Evolutionary conservation across 2,888 invertebrate species (phyloP), one percentile per base, ranked within the genome.

Genomic region (Nemapogon koenigi): DNA sequence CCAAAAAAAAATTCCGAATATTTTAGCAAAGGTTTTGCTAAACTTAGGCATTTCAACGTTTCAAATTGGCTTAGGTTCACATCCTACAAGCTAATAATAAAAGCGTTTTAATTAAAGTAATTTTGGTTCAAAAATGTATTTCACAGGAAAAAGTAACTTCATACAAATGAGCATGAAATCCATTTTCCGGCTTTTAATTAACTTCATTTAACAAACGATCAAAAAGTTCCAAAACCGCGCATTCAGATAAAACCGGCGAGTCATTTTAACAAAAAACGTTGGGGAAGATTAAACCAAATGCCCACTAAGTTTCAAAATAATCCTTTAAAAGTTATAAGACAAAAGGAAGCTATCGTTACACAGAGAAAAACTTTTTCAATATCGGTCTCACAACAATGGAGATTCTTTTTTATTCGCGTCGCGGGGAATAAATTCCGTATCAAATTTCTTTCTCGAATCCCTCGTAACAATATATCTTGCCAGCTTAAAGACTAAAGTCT

Each of bases 311-410:
- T 60, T 59, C 47, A 45, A 22, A 57, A 62, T 55, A 57, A 64
- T 66, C 62, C 59, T 57, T 58, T 56, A 53, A 64, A 61, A 43
- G 65, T 38, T 33, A 60, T 51, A 59, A 68, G 49, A 61, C 55
- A 66, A 66, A 67, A 63, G 52, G 46, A 54, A 52, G 49, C 50
- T 50, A 53, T 55, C 59, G 55, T 55, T 57, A 57, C 53, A 51
- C 47, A 45, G 52, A 50, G 54, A 55, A 52, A 64, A 72, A 67
- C 62, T 70, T 72, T 73, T 68, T 65, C 64, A 71, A 70, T 73
- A 69, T 66, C 59, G 47, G 46, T 48, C 49, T 52, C 47, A 55
- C 53, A 66, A 75, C 70, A 71, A 73, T 68, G 56, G 63, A 43
- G 50, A 48, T 53, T 53, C 53, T 61, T 61, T 57, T 60, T 59